phyloP scores from a whole-genome alignment of 2,113 vertebrate genomes.

The Centrocercus urophasianus region DNA sequence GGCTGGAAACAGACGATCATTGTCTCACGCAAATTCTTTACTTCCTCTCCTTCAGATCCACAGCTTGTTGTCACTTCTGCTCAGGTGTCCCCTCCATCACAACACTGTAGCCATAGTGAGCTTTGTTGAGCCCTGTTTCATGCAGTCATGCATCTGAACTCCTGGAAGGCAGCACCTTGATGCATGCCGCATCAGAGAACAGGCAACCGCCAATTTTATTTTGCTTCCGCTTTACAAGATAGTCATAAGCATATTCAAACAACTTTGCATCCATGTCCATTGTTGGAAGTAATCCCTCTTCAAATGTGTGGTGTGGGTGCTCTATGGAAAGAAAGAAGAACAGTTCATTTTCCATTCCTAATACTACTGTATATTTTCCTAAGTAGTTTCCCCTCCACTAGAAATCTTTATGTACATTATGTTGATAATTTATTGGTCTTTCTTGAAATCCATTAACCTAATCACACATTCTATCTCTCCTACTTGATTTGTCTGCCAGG shows the following conservation, averaged over 20 bases:
- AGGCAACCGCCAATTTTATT: neutral
- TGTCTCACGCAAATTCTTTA: neutral
- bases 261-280: neutral
- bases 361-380: neutral
- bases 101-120: neutral
- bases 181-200: neutral
- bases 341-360: neutral
- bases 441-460: neutral
- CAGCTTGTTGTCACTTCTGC: neutral
- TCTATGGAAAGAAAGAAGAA: neutral
- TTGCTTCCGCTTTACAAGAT: neutral
- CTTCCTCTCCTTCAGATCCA: neutral
- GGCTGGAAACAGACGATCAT: neutral
- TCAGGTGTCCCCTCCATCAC: neutral
- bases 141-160: neutral
- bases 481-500: neutral
- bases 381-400: neutral
- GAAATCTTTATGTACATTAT: neutral
- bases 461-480: neutral
- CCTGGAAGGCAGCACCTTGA: neutral
- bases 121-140: neutral
- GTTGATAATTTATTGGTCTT: neutral
- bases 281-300: neutral
- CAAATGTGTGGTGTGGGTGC: fast-evolving
- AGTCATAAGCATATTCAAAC: neutral